Evolutionary conservation across 2,888 invertebrate genomes (phyloP).

Genomic region (Himalopsyche japonica): DNA sequence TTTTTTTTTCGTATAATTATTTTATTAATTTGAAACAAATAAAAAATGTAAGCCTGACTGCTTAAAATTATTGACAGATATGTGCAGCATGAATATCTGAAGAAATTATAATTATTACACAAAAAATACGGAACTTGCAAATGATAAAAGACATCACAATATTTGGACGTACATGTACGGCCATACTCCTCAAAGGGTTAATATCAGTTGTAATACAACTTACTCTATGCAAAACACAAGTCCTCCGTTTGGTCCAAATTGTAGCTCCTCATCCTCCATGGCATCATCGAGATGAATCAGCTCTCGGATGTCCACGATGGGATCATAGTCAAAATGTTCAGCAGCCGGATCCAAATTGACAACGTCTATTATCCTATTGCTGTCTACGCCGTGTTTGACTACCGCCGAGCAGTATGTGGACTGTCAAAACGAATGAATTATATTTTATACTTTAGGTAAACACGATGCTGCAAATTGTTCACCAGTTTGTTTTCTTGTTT

Average conservation of each 20-base stretch:
- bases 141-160: too few relatives aligned
- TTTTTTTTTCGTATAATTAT: too few relatives aligned
- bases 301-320: conserved; percentile 83
- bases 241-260: conserved; percentile 97
- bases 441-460: background rate
- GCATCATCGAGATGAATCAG: conserved; percentile 93
- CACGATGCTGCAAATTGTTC: background rate
- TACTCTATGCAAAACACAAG: conserved; percentile 93
- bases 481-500: too few relatives aligned
- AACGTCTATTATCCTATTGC: conserved; percentile 77
- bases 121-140: too few relatives aligned
- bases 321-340: conserved; percentile 91
- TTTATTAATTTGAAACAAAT: too few relatives aligned
- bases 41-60: too few relatives aligned
- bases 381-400: conserved; percentile 79
- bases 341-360: conserved; percentile 98
- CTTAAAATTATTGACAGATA: too few relatives aligned
- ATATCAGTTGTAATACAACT: conserved; percentile 45
- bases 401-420: conserved; percentile 93
- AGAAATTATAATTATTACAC: too few relatives aligned
- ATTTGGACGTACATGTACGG: too few relatives aligned
- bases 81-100: too few relatives aligned
- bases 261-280: conserved; percentile 93
- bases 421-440: conserved; percentile 54
- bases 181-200: too few relatives aligned